A percentile compares a stretch with the other conserved stretches of the same genome.
Evolutionary conservation across 2,113 vertebrate genomes (phyloP).

Genomic region (Podiceps cristatus): DNA sequence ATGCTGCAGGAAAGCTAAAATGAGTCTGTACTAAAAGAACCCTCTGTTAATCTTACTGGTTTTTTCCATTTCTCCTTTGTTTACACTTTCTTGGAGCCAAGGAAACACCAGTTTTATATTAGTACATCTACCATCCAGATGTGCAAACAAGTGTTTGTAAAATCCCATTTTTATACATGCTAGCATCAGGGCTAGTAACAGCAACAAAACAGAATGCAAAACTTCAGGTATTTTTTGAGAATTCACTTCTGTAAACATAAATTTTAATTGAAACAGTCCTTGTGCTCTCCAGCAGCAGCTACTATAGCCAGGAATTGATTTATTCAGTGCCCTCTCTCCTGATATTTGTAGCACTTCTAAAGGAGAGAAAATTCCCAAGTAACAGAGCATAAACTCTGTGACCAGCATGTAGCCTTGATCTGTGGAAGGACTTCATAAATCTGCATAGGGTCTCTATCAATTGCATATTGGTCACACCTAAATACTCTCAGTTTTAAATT

Average conservation of each 20-base stretch:
- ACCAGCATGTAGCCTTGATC: background rate
- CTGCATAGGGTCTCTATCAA: background rate
- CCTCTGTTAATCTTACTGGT: constrained; percentile 38
- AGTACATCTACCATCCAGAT: background rate
- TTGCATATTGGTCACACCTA: background rate
- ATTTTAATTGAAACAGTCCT: background rate
- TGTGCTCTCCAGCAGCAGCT: background rate
- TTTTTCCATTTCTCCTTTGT: constrained; percentile 43
- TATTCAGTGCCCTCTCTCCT: background rate
- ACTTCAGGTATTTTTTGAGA: background rate
- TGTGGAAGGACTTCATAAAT: background rate
- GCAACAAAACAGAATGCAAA: background rate
- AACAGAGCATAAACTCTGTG: background rate
- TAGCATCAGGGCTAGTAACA: background rate
- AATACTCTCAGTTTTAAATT: background rate
- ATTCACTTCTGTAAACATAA: background rate
- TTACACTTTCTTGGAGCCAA: constrained; percentile 7
- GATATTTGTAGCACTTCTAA: background rate
- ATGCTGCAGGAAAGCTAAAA: constrained; percentile 30
- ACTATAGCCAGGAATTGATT: background rate
- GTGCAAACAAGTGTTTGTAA: background rate
- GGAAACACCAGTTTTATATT: background rate
- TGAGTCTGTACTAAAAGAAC: constrained; percentile 11
- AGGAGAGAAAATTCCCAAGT: background rate
- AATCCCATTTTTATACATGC: background rate